Evolutionary conservation across 1,140 invertebrate genomes (phyloP).

Genomic region (Drosophila orosa): DNA sequence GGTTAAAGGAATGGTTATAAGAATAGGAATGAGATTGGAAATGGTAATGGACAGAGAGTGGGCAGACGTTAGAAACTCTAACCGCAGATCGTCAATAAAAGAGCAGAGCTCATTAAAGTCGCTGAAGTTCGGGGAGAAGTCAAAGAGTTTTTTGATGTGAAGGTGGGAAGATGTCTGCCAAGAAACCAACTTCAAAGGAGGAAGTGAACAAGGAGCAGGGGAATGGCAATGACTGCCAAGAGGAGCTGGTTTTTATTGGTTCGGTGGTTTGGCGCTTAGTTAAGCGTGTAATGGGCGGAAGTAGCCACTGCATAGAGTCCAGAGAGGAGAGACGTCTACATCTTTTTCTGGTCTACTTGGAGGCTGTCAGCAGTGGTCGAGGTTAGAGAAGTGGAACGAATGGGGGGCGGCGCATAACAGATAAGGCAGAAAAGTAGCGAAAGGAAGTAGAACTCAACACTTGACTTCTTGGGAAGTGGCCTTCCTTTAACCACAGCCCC

Average conservation of each 20-base stretch:
- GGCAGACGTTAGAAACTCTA: slow-evolving; percentile 60
- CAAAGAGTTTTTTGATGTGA: slow-evolving; percentile 34
- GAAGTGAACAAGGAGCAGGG: background rate
- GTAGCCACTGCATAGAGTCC: slow-evolving; percentile 29
- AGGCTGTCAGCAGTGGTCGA: slow-evolving; percentile 42
- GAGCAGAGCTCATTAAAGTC: slow-evolving; percentile 63
- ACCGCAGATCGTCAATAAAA: slow-evolving; percentile 67
- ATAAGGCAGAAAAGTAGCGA: slow-evolving; percentile 1
- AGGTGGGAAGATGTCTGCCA: slow-evolving; percentile 54
- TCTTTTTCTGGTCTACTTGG: background rate
- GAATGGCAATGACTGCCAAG: background rate
- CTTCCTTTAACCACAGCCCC: no score
- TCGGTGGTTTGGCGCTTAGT: slow-evolving; percentile 66
- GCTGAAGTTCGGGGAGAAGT: slow-evolving; percentile 5
- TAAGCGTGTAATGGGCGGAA: slow-evolving; percentile 79
- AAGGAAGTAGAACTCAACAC: slow-evolving; percentile 18
- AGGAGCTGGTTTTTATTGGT: slow-evolving; percentile 55
- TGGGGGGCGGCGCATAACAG: background rate
- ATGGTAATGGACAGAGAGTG: slow-evolving; percentile 14
- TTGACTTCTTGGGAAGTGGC: slow-evolving; percentile 2
- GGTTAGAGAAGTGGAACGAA: slow-evolving; percentile 35
- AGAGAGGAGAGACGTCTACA: background rate
- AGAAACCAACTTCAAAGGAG: slow-evolving; percentile 28
- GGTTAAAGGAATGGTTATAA: background rate
- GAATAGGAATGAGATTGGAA: slow-evolving; percentile 26